Conservation (phyloP, 2,888 invertebrate genomes). For the Rhingia campestris region DNA sequence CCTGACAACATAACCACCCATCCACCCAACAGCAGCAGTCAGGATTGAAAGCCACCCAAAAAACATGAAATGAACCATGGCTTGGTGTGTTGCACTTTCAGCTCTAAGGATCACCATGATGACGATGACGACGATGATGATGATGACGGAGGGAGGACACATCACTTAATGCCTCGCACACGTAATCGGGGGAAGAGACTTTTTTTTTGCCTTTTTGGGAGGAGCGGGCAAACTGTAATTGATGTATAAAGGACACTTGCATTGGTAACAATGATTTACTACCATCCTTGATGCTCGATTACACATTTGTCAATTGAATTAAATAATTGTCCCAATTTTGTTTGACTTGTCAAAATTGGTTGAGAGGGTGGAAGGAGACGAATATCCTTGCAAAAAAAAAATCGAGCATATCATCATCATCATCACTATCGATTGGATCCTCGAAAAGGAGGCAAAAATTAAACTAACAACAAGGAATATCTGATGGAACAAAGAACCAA, state of each 20-base stretch:
- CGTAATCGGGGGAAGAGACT: background rate
- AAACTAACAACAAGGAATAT: constrained; percentile 13
- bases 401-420: constrained; percentile 65
- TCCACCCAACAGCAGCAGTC: background rate
- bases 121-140: constrained; percentile 14
- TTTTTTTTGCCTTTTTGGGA: constrained; percentile 11
- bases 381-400: constrained; percentile 29
- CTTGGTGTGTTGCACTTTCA: background rate
- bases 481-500: constrained; percentile 20
- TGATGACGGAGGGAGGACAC: constrained; percentile 17
- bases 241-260: constrained; percentile 6
- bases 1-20: constrained; percentile 22
- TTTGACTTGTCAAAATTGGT: too few relatives aligned
- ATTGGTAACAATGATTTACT: constrained; percentile 10
- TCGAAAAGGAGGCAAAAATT: constrained; percentile 39
- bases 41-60: constrained; percentile 14
- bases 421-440: constrained; percentile 68
- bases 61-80: constrained; percentile 35
- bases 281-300: background rate
- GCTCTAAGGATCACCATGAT: constrained; percentile 2
- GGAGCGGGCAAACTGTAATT: constrained; percentile 38
- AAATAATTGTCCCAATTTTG: constrained; percentile 41
- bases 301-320: constrained; percentile 42
- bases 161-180: constrained; percentile 20
- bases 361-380: background rate